Percentiles rank a stretch among this genome's conserved stretches.
These are phyloP conservation scores for Trachymyrmex septentrionalis DNA, from an alignment of 1,140 invertebrate species.

Conservation along the genomic window DNA sequence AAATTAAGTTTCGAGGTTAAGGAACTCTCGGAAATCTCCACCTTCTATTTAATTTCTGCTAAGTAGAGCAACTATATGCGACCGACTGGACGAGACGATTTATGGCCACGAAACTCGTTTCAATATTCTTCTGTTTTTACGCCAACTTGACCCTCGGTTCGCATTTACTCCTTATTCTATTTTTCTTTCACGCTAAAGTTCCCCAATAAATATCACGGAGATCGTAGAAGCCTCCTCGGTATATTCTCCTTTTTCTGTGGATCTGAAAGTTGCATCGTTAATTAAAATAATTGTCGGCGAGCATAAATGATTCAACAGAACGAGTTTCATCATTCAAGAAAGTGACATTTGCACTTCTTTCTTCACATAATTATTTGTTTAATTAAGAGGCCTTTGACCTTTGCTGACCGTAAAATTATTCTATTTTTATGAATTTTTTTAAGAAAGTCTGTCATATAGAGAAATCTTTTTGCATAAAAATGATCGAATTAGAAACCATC, in stretches of 20 bases:
- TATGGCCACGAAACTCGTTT: slow-evolving; percentile 55
- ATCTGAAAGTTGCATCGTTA: slow-evolving; percentile 55
- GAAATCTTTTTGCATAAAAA: too few relatives aligned
- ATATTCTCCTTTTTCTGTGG: background rate
- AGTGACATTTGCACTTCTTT: background rate
- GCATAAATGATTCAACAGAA: slow-evolving; percentile 1
- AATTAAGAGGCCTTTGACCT: background rate
- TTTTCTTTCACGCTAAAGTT: slow-evolving; percentile 56
- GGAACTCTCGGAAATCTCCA: slow-evolving; percentile 6
- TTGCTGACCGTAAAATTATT: too few relatives aligned
- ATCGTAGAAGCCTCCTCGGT: slow-evolving; percentile 7
- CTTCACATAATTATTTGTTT: slow-evolving; percentile 30
- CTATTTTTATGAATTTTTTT: too few relatives aligned
- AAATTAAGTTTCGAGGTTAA: slow-evolving; percentile 49
- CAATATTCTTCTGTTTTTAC: slow-evolving; percentile 51
- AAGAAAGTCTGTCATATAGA: too few relatives aligned
- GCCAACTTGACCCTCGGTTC: slow-evolving; percentile 1
- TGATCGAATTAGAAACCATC: too few relatives aligned
- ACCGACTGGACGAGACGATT: slow-evolving; percentile 51
- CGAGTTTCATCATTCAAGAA: slow-evolving; percentile 3
- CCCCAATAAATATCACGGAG: slow-evolving; percentile 64
- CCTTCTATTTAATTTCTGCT: slow-evolving; percentile 59
- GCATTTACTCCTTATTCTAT: slow-evolving; percentile 41
- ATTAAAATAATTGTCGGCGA: slow-evolving; percentile 63
- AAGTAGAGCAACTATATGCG: slow-evolving; percentile 59